Evolutionary conservation across 2,888 invertebrate species (phyloP), one percentile per base, ranked within the genome.

Genomic region (Phasia obesa): DNA sequence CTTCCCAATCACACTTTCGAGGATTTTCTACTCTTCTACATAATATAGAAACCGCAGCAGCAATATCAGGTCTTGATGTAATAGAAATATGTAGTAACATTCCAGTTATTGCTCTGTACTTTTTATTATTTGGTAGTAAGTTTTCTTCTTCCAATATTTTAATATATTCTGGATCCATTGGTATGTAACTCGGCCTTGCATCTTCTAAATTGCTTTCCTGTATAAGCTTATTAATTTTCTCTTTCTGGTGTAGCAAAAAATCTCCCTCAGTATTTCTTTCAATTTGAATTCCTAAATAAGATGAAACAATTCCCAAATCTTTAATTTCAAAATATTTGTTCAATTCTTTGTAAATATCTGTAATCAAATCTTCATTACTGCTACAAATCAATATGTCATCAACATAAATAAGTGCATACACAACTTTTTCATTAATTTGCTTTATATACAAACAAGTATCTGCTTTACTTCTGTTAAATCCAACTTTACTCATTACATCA

Each of bases 41-140:
- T 35, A 35, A 35, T 57, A 57, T 19, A 4, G 19, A 19, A 55
- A 35, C 35, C 4, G 35, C 42, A 3, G 53, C 38, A 1, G 62
- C 42, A 64, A 64, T 73, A 21, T 55, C 73, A 15, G 73, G 62
- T 44, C 62, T 62, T 35, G 73, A 11, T 25, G 73, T 73, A 17
- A 73, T 74, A 4, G 62, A 64, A 27, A 53, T 15, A 44, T 55
- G 62, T 15, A 64, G 6, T 6, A 64, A 23, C 42, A 55, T 64
- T 17, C 44, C 64, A 31, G 64, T 7, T n/a, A 62, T 25, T 9
- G 51, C 51, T 27, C 60, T 51, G 9, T 60, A 60, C 1, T 57
- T 19, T 47, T 17, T 44, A 27, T 27, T 55, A 42, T 57, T 57
- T 15, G 44, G 51, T 15, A 70, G 27, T 44, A 70, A 49, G 4